Evolutionary conservation across 2,113 vertebrate genomes (phyloP).

Genomic region (Lepus americanus): DNA sequence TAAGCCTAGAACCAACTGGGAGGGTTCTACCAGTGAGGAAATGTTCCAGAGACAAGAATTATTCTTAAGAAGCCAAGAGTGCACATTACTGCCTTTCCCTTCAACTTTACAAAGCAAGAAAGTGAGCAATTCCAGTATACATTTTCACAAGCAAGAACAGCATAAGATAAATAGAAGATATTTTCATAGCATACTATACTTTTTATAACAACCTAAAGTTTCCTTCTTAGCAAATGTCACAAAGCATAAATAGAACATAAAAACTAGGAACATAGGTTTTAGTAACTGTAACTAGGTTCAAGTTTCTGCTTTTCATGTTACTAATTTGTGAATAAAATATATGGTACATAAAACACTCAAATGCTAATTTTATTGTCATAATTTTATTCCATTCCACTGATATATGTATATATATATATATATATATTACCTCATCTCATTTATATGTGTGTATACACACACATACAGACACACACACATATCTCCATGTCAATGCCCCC

Average conservation of each 20-base stretch:
- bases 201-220: not conserved
- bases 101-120: not conserved
- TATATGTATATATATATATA: not conserved
- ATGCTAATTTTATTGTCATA: not conserved
- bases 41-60: not conserved
- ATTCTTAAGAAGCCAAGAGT: not conserved
- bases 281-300: not conserved
- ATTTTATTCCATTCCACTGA: not conserved
- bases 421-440: too few relatives aligned
- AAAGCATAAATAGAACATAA: not conserved
- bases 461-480: too few relatives aligned
- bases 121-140: not conserved
- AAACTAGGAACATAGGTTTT: not conserved
- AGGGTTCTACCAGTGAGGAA: not conserved
- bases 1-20: not conserved
- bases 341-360: not conserved
- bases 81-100: too few relatives aligned
- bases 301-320: not conserved
- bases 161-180: not conserved
- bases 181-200: not conserved
- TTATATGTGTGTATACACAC: too few relatives aligned
- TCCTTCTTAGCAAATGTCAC: not conserved
- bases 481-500: not conserved
- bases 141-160: not conserved
- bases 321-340: not conserved